Evolutionary conservation across 1,140 invertebrate species (phyloP).

Genomic region (Dolichoris vasculosae): DNA sequence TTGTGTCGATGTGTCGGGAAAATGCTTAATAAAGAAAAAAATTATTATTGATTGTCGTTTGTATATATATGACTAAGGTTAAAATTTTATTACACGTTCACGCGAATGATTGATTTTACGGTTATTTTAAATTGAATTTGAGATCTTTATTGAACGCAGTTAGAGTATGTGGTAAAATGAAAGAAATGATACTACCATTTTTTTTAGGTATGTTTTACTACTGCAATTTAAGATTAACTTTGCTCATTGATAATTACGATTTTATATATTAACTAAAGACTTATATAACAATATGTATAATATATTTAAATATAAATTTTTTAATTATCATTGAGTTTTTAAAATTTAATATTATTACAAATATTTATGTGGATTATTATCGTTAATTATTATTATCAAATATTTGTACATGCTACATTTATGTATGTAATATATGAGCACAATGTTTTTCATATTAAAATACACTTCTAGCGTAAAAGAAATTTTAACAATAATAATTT

Average conservation of each 20-base stretch:
- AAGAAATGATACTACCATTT: not conserved
- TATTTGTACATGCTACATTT: not conserved
- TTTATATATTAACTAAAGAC: not conserved
- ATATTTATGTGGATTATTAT: no score
- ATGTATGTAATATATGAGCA: not conserved
- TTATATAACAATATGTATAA: no score
- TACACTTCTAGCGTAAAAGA: not conserved
- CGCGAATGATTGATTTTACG: not conserved
- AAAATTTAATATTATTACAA: not conserved
- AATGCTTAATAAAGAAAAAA: not conserved
- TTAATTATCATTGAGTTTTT: not conserved
- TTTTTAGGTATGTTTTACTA: not conserved
- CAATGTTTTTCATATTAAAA: not conserved
- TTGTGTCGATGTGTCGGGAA: not conserved
- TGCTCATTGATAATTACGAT: not conserved
- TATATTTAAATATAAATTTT: not conserved
- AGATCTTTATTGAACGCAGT: slow-evolving; percentile 1
- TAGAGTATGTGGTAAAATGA: not conserved
- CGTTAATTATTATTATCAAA: no score
- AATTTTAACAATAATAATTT: not conserved
- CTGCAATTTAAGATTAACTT: not conserved
- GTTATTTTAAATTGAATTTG: slow-evolving; percentile 20
- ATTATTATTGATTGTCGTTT: not conserved
- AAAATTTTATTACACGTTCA: not conserved
- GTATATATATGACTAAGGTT: not conserved